Evolutionary conservation across 2,113 vertebrate genomes (phyloP).

Genomic region (Numida meleagris): DNA sequence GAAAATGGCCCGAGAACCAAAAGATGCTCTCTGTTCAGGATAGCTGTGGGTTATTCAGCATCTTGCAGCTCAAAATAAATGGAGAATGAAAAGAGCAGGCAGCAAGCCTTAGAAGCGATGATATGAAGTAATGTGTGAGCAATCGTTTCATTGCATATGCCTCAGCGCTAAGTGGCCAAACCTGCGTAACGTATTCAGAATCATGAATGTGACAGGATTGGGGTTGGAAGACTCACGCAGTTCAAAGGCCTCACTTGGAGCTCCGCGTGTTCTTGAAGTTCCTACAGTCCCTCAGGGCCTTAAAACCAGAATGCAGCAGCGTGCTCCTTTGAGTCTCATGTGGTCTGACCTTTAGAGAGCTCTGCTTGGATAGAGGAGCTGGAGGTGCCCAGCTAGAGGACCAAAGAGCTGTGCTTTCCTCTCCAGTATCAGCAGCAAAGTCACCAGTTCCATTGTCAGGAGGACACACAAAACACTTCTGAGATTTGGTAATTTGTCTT

Average conservation of each 20-base stretch:
- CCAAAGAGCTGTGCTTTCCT: background rate
- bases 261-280: background rate
- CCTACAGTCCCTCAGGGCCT: constrained; percentile 46
- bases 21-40: background rate
- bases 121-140: constrained; percentile 4
- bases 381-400: background rate
- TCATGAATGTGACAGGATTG: background rate
- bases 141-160: constrained; percentile 2
- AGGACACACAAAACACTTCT: background rate
- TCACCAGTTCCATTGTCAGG: background rate
- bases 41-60: background rate
- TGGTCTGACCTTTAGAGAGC: background rate
- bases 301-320: constrained; percentile 10
- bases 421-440: background rate
- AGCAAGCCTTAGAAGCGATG: background rate
- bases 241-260: constrained; percentile 32
- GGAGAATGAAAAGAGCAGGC: constrained; percentile 21
- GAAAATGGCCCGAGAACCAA: background rate
- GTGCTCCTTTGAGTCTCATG: background rate
- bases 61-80: constrained; percentile 6
- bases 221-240: background rate
- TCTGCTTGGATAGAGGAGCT: background rate
- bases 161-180: constrained; percentile 33
- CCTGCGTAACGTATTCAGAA: background rate
- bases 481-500: background rate